Conservation (phyloP, 2,888 invertebrate genomes). For the Toxonevra muliebris region DNA sequence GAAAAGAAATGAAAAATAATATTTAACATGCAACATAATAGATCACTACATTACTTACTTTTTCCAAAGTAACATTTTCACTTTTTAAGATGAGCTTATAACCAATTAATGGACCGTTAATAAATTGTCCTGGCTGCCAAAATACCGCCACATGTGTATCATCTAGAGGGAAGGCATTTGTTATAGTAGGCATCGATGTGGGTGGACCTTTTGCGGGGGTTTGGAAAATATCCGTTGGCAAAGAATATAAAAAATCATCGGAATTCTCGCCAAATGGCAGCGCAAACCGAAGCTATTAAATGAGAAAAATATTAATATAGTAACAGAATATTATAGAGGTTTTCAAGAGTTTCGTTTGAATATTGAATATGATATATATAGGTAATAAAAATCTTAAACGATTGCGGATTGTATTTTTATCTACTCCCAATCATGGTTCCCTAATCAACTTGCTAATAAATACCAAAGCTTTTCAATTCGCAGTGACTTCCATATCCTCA, state of each 20-base stretch:
- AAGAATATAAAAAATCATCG: constrained; percentile 76
- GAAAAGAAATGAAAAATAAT: neutral
- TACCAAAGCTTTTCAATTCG: too few species aligned
- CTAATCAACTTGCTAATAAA: too few species aligned
- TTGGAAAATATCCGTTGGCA: constrained; percentile 79
- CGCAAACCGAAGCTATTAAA: constrained; percentile 83
- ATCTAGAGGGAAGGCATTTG: constrained; percentile 82
- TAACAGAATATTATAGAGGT: too few species aligned
- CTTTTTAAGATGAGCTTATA: constrained; percentile 78
- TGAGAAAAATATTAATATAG: too few species aligned
- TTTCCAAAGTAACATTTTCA: constrained; percentile 70
- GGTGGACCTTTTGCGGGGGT: constrained; percentile 80
- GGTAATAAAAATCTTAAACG: too few species aligned
- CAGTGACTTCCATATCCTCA: too few species aligned
- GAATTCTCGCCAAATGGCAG: constrained; percentile 77
- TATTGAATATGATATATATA: too few species aligned
- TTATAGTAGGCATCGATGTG: constrained; percentile 78
- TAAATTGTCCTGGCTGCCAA: constrained; percentile 88
- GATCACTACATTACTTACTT: constrained; percentile 66
- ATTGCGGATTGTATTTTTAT: too few species aligned
- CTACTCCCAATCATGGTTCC: too few species aligned
- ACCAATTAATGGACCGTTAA: constrained; percentile 87
- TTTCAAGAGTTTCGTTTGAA: too few species aligned
- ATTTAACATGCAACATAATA: neutral
- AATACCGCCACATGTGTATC: constrained; percentile 84